Evolutionary conservation across 2,888 invertebrate genomes (phyloP), one percentile per base, ranked within the genome.

Genomic region (Stenolophus ochropezus): DNA sequence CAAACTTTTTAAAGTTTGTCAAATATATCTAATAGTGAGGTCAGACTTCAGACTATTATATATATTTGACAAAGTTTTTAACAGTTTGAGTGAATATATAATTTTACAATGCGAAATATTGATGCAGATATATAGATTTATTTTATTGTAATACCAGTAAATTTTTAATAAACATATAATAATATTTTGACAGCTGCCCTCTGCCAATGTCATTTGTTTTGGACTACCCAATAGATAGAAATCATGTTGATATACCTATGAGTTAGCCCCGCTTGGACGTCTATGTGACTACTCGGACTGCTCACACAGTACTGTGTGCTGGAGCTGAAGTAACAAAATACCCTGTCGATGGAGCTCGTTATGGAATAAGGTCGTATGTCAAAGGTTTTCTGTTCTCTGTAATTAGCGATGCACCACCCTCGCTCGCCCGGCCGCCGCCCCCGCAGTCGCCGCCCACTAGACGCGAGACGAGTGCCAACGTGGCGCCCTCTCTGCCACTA

Each of bases 311-410:
- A 61, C 27, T 23, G 8, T 51, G 33, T 42, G 11, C 8, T 42
- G 14, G 16, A 47, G 71, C 69, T 33, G 23, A 84, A 85, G 88
- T 88, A 88, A 88, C 88, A 87, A 86, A 88, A 88, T 86, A 87
- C 88, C 86, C 86, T 79, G 79, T 51, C 79, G 79, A 80, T 73
- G 81, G 27, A 81, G 81, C 88, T 89, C 89, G 88, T 88, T 88
- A 89, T 88, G 86, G 86, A 87, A 89, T 87, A 88, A 88, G 89
- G 89, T 89, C 89, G 88, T 87, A 89, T 89, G 89, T 89, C 89
- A 89, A 89, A 89, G 89, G 89, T 89, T 89, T 89, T 88, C 87
- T 85, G 88, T 89, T 89, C 89, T 87, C 89, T 89, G 88, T 89
- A 89, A 89, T 89, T 89, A 89, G 77, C 75, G 71, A 80, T 71